Evolutionary conservation across 2,113 vertebrate species (phyloP).

Genomic region (pig (Sus scrofa)): DNA sequence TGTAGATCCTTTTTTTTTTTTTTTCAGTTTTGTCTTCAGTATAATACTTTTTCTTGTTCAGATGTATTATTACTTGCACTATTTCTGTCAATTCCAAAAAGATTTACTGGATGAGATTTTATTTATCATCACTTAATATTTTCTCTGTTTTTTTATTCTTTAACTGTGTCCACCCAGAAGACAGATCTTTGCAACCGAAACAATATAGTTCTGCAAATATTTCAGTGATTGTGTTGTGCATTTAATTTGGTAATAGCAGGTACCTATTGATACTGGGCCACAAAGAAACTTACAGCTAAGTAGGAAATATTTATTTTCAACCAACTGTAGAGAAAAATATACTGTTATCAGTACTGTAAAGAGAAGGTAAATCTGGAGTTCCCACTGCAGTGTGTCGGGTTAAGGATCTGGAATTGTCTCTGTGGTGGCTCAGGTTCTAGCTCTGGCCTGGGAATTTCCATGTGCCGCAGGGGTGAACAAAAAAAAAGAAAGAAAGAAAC

Average conservation of each 20-base stretch:
- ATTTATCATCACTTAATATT: background rate
- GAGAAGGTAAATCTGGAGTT: background rate
- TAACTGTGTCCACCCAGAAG: background rate
- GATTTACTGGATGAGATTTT: background rate
- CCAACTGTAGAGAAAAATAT: background rate
- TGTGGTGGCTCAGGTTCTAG: too few relatives aligned
- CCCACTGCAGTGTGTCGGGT: too few relatives aligned
- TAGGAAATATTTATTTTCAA: background rate
- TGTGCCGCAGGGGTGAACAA: too few relatives aligned
- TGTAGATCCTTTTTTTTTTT: background rate
- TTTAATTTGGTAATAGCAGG: background rate
- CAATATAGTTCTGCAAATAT: background rate
- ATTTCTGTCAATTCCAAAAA: conserved; percentile 12
- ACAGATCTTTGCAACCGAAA: background rate
- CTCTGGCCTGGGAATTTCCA: too few relatives aligned
- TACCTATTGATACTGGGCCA: background rate
- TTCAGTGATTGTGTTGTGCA: background rate
- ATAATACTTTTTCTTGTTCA: background rate
- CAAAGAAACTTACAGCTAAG: background rate
- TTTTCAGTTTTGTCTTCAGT: background rate
- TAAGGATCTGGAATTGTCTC: too few relatives aligned
- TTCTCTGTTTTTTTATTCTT: conserved; percentile 16
- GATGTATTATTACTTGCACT: background rate
- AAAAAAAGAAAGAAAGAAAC: too few relatives aligned
- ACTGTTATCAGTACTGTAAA: background rate